Evolutionary conservation across 1,140 invertebrate species (phyloP).

Genomic region (Sesamia nonagrioides): DNA sequence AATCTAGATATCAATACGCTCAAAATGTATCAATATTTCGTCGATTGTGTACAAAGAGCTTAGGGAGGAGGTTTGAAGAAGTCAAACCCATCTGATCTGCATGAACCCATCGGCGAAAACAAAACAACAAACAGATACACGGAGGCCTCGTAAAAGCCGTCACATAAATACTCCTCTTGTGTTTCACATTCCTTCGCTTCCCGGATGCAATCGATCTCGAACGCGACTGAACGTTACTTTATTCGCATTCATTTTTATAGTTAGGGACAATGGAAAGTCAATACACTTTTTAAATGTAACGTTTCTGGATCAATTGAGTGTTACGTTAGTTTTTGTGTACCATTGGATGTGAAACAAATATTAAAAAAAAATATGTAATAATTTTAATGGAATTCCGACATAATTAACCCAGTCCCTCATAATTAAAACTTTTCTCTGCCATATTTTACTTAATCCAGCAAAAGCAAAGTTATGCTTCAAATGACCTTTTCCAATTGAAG

Average conservation of each 20-base stretch:
- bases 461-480: neutral
- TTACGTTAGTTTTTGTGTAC: too few species aligned
- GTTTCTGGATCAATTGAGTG: neutral
- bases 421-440: neutral
- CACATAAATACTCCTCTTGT: conserved; percentile 41
- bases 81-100: conserved; percentile 21
- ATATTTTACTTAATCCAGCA: neutral
- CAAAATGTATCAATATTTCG: conserved; percentile 17
- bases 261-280: neutral
- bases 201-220: conserved; percentile 46
- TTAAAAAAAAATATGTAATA: too few species aligned
- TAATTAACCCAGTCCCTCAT: too few species aligned
- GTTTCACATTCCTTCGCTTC: conserved; percentile 44
- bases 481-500: neutral
- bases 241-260: conserved; percentile 18
- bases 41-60: conserved; percentile 13
- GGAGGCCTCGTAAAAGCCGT: conserved; percentile 36
- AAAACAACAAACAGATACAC: conserved; percentile 40
- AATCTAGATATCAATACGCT: neutral
- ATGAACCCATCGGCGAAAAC: conserved; percentile 35
- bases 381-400: too few species aligned
- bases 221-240: conserved; percentile 27
- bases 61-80: neutral
- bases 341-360: too few species aligned
- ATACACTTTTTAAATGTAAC: neutral